Evolutionary conservation across 1,140 invertebrate species (phyloP).

Genomic region (Drosophila virilis): DNA sequence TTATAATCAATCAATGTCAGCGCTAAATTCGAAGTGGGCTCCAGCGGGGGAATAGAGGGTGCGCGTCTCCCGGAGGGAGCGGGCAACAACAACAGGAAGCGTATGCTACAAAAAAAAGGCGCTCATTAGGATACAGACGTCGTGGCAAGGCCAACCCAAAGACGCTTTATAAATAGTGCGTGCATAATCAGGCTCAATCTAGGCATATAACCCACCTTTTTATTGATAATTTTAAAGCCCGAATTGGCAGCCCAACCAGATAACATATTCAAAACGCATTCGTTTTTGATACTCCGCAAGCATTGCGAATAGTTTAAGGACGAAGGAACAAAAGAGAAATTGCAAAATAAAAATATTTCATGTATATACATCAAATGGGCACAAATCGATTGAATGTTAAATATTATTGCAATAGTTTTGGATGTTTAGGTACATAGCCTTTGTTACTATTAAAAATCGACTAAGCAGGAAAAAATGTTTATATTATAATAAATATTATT

Average conservation of each 20-base stretch:
- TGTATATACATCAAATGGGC: not conserved
- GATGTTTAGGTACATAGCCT: too few species aligned
- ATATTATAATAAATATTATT: too few species aligned
- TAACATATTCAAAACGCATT: not conserved
- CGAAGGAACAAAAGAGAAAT: not conserved
- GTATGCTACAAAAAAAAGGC: conserved; percentile 70
- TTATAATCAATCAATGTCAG: conserved; percentile 83
- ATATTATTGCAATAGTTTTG: too few species aligned
- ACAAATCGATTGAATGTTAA: conserved; percentile 7
- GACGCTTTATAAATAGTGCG: conserved; percentile 80
- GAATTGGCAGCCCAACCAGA: conserved; percentile 5
- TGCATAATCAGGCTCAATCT: conserved; percentile 81
- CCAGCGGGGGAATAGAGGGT: conserved; percentile 1
- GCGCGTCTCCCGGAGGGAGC: not conserved
- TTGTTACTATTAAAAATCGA: too few species aligned
- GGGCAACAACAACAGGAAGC: conserved; percentile 49
- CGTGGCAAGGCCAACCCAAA: conserved; percentile 63
- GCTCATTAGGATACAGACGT: conserved; percentile 79
- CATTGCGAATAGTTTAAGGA: conserved; percentile 17
- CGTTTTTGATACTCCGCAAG: not conserved
- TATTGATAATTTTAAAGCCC: conserved; percentile 32
- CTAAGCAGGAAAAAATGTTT: too few species aligned
- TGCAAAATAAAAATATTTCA: not conserved
- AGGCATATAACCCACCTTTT: conserved; percentile 57
- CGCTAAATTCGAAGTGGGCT: conserved; percentile 74